These are phyloP conservation scores for Apodemus speciosus DNA, from an alignment of 2,113 vertebrate genomes.

Conservation along the genomic window DNA sequence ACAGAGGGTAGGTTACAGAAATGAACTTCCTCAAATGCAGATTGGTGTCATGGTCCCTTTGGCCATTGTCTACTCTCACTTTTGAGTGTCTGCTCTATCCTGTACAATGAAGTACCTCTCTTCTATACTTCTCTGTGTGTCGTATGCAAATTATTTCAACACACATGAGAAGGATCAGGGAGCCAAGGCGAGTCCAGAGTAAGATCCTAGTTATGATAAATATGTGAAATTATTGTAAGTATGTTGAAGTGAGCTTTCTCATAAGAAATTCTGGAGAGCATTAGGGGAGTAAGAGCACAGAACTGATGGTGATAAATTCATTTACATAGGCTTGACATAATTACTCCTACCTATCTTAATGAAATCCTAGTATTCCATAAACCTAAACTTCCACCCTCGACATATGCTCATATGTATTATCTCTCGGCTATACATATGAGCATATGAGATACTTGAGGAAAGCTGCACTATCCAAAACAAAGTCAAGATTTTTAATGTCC, in stretches of 20 bases:
- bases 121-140: neutral
- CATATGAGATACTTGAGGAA: conserved; percentile 33
- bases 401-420: no score
- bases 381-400: neutral
- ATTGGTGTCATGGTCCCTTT: neutral
- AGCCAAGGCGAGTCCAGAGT: neutral
- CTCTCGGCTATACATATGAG: neutral
- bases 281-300: neutral
- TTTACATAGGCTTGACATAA: neutral
- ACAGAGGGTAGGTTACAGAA: neutral
- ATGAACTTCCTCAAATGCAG: neutral
- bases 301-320: neutral
- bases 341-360: neutral
- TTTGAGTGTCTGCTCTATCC: neutral
- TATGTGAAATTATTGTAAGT: neutral
- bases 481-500: neutral
- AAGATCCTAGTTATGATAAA: neutral
- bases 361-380: neutral
- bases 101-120: neutral
- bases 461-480: conserved; percentile 2
- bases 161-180: neutral
- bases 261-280: neutral
- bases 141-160: neutral
- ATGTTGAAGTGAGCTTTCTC: neutral
- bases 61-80: neutral